Evolutionary conservation across 2,888 invertebrate species (phyloP), one percentile per base, ranked within the genome.

Genomic region (Malacosoma neustria): DNA sequence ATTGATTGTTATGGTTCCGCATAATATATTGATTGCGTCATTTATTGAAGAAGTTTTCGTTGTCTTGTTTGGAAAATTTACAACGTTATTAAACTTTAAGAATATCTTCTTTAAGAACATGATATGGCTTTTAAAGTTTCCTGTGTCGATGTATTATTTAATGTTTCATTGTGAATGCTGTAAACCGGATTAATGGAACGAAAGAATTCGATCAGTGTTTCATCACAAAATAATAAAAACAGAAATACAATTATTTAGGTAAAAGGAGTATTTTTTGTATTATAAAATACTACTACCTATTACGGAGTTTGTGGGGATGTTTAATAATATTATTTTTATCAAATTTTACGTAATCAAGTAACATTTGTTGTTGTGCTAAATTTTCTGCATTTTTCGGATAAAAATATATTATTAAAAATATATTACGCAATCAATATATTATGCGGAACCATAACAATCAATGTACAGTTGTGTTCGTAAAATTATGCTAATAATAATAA

Each of bases 371-470:
- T n/a, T n/a, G n/a, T 33, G 2, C 11, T 33, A 0, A 11, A 33
- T 4, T 14, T 14, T 14, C 3, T 4, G 13, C 11, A 32, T 32
- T 11, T n/a, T 11, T 32, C 13, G 3, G 7, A 12, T 32, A 32
- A 32, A 32, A 12, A 6, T 32, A 7, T 3, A 32, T n/a, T n/a
- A n/a, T n/a, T n/a, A n/a, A n/a, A n/a, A n/a, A n/a, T n/a, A n/a
- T n/a, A 22, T 22, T 5, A 22, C 9, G 22, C 9, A 22, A 22
- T 22, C 22, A 5, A 22, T 22, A 22, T 22, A 22, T n/a, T n/a
- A n/a, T n/a, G n/a, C n/a, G n/a, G n/a, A n/a, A 42, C 34, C 34
- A 35, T 37, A 35, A 39, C 37, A 38, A 36, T 29, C 34, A 30
- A 22, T 22, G 22, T 22, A 22, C 22, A 5, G 22, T 9, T 22